Conservation (phyloP, 35 echinoderm and acorn worm genomes). For the Apostichopus californicus region DNA sequence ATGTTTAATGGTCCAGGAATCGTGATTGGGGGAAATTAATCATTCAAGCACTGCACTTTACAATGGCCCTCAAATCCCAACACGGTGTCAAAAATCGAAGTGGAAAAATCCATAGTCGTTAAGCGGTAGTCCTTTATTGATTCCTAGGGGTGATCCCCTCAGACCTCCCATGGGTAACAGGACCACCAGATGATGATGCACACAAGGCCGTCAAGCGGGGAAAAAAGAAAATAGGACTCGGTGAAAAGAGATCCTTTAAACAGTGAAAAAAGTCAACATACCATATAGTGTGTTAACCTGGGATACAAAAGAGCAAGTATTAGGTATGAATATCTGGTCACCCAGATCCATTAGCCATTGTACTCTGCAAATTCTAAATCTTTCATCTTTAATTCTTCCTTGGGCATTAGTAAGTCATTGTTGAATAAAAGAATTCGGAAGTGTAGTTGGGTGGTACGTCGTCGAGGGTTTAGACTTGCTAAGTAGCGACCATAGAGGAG, state of each 20-base stretch:
- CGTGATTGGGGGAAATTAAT: slow-evolving; percentile 20
- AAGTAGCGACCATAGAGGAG: too few species aligned
- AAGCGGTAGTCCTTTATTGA: neutral
- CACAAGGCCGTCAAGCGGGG: neutral
- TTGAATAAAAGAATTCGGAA: neutral
- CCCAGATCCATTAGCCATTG: neutral
- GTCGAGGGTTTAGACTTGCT: neutral
- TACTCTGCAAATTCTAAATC: neutral
- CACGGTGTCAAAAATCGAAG: slow-evolving; percentile 25
- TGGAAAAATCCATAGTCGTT: slow-evolving; percentile 34
- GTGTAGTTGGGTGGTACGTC: neutral
- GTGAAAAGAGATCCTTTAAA: neutral
- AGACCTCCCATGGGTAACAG: slow-evolving; percentile 14
- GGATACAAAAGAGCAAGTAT: slow-evolving; percentile 1
- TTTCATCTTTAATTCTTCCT: neutral
- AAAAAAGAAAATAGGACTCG: neutral
- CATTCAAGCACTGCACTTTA: slow-evolving; percentile 4
- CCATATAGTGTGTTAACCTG: neutral
- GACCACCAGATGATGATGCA: neutral
- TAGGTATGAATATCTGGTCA: neutral
- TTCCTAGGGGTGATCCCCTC: neutral
- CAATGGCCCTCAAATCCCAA: slow-evolving; percentile 11
- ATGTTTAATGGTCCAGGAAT: neutral
- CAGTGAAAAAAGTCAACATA: too few species aligned
- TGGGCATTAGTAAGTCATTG: neutral